Conservation (phyloP, 2,888 invertebrate species). For the Achlya flavicornis region DNA sequence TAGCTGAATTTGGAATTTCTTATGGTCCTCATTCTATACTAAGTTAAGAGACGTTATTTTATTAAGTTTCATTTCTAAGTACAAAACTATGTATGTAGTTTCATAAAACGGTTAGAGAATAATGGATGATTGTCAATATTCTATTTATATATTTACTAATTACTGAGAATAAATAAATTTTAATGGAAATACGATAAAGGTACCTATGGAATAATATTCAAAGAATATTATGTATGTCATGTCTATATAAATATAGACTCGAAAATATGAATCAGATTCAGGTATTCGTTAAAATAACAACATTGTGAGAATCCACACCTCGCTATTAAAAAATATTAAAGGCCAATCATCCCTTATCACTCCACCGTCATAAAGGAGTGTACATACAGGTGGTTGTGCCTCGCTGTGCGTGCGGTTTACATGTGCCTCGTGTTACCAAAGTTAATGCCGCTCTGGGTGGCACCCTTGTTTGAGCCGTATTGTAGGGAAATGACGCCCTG, state of each 20-base stretch:
- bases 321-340: slow-evolving; percentile 20
- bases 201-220: no score
- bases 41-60: slow-evolving; percentile 16
- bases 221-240: neutral
- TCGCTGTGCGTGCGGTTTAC: slow-evolving; percentile 78
- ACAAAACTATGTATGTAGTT: slow-evolving; percentile 10
- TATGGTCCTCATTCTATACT: slow-evolving; percentile 6
- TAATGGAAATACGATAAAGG: no score
- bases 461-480: slow-evolving; percentile 99
- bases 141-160: neutral
- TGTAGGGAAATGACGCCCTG: slow-evolving; percentile 97
- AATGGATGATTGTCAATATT: slow-evolving; percentile 4
- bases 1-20: neutral
- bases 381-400: slow-evolving; percentile 25
- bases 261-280: neutral
- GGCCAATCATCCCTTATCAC: slow-evolving; percentile 32
- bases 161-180: neutral
- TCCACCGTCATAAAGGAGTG: slow-evolving; percentile 17
- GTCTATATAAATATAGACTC: neutral
- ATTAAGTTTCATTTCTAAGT: slow-evolving; percentile 13
- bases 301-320: neutral
- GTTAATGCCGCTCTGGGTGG: slow-evolving; percentile 97
- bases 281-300: neutral
- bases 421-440: slow-evolving; percentile 99
- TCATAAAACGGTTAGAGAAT: neutral